Evolutionary conservation across 1,140 invertebrate genomes (phyloP).

Genomic region (Drosophila ogumai): DNA sequence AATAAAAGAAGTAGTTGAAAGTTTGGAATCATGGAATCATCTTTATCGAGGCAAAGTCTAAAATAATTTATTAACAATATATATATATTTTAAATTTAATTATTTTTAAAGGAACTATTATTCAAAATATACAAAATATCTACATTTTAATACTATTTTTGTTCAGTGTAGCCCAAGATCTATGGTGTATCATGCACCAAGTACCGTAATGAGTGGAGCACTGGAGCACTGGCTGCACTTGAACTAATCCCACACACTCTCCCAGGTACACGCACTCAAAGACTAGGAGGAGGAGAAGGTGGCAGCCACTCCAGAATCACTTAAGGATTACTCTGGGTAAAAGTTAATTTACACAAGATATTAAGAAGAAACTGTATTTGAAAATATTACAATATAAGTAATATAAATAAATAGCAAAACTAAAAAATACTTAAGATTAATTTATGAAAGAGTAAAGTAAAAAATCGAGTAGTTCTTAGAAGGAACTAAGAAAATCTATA

Average conservation of each 20-base stretch:
- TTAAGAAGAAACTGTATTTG: neutral
- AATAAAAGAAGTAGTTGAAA: too few species aligned
- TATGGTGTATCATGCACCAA: conserved; percentile 32
- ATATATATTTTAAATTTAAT: too few species aligned
- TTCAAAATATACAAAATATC: neutral
- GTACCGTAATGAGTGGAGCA: conserved; percentile 14
- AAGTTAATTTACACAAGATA: neutral
- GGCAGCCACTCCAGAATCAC: conserved; percentile 24
- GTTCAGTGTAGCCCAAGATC: neutral
- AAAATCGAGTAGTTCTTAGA: too few species aligned
- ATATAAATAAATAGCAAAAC: too few species aligned
- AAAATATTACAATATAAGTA: too few species aligned
- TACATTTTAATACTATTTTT: neutral
- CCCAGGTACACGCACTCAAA: conserved; percentile 9
- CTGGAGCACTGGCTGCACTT: conserved; percentile 12
- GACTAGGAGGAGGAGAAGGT: neutral
- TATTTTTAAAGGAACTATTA: too few species aligned
- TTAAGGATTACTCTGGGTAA: neutral
- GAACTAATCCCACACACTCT: conserved; percentile 42
- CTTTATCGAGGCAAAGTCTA: too few species aligned
- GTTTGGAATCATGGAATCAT: too few species aligned
- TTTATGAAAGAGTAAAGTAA: too few species aligned
- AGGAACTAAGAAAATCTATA: too few species aligned
- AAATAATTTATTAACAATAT: too few species aligned
- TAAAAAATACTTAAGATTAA: too few species aligned